A percentile compares a stretch with the other conserved stretches of the same genome.
phyloP scores from a whole-genome alignment of 2,113 vertebrate species.

The Lucifuga dentata region DNA sequence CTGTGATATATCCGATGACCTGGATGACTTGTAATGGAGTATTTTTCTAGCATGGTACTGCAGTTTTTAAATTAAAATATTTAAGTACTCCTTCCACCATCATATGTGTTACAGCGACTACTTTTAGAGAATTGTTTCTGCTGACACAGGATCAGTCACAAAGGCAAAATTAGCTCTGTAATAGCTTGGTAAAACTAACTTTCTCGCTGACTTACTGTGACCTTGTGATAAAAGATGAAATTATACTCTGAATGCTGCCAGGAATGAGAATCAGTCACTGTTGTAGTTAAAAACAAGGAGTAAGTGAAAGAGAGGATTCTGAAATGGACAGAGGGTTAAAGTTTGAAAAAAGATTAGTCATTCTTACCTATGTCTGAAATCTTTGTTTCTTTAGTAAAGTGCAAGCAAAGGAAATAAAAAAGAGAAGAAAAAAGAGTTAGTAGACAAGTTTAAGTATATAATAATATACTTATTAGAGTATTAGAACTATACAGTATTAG shows the following conservation, averaged over 20 bases:
- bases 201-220: neutral
- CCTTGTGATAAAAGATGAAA: neutral
- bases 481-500: too few relatives aligned
- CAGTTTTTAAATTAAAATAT: too few relatives aligned
- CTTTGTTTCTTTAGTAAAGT: conserved; percentile 97
- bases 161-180: neutral
- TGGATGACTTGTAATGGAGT: too few relatives aligned
- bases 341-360: conserved; percentile 37
- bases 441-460: conserved; percentile 6
- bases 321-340: conserved; percentile 8
- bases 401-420: conserved; percentile 81
- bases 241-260: neutral
- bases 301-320: neutral
- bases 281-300: neutral
- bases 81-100: too few relatives aligned
- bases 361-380: conserved; percentile 99
- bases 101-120: neutral
- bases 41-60: too few relatives aligned
- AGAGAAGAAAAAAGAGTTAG: conserved; percentile 57
- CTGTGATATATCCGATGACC: too few relatives aligned
- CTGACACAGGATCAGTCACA: neutral
- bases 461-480: too few relatives aligned
- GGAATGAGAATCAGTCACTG: conserved; percentile 1
- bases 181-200: neutral
- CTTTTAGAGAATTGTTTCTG: neutral